These are phyloP conservation scores for Ictidomys tridecemlineatus DNA, from an alignment of 2,113 vertebrate species.

Conservation along the genomic window DNA sequence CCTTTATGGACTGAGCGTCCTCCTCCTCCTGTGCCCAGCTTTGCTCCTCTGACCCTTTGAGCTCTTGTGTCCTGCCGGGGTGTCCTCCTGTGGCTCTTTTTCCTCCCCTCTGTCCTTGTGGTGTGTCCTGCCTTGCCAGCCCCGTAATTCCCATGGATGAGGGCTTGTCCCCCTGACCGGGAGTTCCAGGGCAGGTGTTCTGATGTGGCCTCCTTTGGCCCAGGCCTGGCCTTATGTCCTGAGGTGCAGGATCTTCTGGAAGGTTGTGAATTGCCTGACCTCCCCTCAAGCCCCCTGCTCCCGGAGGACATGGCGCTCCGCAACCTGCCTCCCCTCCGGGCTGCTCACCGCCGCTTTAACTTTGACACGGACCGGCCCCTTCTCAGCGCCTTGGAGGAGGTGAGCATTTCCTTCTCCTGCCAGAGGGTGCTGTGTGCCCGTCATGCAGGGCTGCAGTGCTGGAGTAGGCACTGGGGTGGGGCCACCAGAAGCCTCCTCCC, in stretches of 20 bases:
- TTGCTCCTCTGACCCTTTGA: not conserved
- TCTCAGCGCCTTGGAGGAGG: conserved; percentile 94
- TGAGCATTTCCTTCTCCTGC: conserved; percentile 68
- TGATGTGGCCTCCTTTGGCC: not conserved
- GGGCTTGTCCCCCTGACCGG: not conserved
- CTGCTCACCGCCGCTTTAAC: conserved; percentile 92
- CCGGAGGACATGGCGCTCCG: conserved; percentile 95
- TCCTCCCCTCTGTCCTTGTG: not conserved
- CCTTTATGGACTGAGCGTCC: not conserved
- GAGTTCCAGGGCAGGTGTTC: not conserved
- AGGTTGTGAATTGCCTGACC: conserved; percentile 91
- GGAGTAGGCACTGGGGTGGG: not conserved
- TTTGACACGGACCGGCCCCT: conserved; percentile 89
- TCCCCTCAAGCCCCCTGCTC: conserved; percentile 91
- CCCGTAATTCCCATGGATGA: not conserved
- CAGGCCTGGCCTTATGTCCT: conserved; percentile 91
- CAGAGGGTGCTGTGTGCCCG: not conserved
- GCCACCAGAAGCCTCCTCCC: fast-evolving
- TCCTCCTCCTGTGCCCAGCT: not conserved
- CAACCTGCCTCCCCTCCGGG: conserved; percentile 93
- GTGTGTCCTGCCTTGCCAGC: not conserved
- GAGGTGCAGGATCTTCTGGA: conserved; percentile 91
- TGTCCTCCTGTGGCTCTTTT: not conserved
- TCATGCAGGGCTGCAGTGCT: not conserved
- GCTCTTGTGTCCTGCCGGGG: not conserved